Base-by-base conservation (phyloP, 2,113 vertebrate species). In the Eurypyga helias region DNA sequence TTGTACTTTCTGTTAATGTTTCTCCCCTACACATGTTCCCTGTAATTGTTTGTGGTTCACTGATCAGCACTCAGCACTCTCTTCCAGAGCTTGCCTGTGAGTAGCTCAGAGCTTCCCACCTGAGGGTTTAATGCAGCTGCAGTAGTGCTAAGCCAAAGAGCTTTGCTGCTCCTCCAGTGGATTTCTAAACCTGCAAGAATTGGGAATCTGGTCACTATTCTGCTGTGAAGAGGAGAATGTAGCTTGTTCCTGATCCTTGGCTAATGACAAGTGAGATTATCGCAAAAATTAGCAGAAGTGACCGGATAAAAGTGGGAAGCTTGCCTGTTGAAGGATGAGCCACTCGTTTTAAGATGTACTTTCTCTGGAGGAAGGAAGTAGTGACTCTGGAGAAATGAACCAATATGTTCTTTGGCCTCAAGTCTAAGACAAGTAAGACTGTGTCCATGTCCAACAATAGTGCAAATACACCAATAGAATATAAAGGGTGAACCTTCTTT, bases 381-480 rank as follows among this genome's bases (percentile, higher is more conserved):
- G 20, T 64, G 21, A 11, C 4, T 9, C 41, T 19, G 49, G 10
- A 55, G n/a, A 51, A 34, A n/a, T 8, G 54, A 36, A 18, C 21
- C 10, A n/a, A 0, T 66, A 13, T 46, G 29, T 62, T 67, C 34
- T 72, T 54, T 55, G 17, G 20, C 23, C 12, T 52, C 8, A 19
- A 14, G 23, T 46, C 31, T 82, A 66, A 64, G 23, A 10, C 21
- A 21, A 46, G 26, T 55, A 9, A 45, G 29, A 31, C 24, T 36
- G 7, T 33, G 41, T 65, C 10, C 3, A 2, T 0, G 2, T n/a
- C 36, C 71, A 67, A 17, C 36, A 60, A 0, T 2, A 5, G 9
- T 69, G 10, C 26, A 71, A 36, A 64, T 34, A 17, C 21, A 7
- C 34, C 46, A 26, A 24, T 82, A 46, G 52, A 91, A 43, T 69